Evolutionary conservation across 1,140 invertebrate species (phyloP), one percentile per base, ranked within the genome.

Genomic region (Drosophila orena): DNA sequence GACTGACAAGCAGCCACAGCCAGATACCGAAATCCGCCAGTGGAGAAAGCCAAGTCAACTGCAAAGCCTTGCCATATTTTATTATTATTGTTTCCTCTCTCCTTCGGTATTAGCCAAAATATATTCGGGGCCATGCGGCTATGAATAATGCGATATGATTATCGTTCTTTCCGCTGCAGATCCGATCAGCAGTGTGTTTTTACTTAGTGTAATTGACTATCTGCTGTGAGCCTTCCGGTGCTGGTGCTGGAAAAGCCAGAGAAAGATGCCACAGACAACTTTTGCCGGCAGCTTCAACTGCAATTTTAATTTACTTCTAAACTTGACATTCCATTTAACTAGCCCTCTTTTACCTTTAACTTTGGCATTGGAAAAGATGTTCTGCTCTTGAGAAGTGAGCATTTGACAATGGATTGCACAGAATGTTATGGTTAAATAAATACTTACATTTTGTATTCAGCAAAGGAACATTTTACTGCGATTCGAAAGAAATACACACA

Each of bases 321-420:
- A 49, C 72, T 62, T 73, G 57, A 61, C 71, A 73, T 81, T 81
- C 76, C 55, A 81, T 69, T 72, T 60, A 46, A 52, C 50, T 53
- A 42, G 46, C 46, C 58, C 22, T n/a, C 14, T 15, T 5, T 14
- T 12, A 6, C 17, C 15, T 24, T 24, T n/a, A 14, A 38, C 5
- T 22, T 38, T 54, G 53, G 40, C 70, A 57, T 49, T 50, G 58
- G 74, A 42, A 50, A 35, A 10, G 7, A 30, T 43, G 44, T 53
- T 81, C 30, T 55, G 17, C 15, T 79, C 71, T 80, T 80, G 73
- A 85, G 7, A 30, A 30, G 27, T 30, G 7, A 73, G 69, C 42
- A 66, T 42, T 56, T 5, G 1, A 22, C 3, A 27, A 11, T 6
- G 11, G 10, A 14, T 22, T 20, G 8, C 30, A 10, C 8, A 30